Conservation (phyloP, 2,797 vertebrate genomes). For the Octomys mimax region DNA sequence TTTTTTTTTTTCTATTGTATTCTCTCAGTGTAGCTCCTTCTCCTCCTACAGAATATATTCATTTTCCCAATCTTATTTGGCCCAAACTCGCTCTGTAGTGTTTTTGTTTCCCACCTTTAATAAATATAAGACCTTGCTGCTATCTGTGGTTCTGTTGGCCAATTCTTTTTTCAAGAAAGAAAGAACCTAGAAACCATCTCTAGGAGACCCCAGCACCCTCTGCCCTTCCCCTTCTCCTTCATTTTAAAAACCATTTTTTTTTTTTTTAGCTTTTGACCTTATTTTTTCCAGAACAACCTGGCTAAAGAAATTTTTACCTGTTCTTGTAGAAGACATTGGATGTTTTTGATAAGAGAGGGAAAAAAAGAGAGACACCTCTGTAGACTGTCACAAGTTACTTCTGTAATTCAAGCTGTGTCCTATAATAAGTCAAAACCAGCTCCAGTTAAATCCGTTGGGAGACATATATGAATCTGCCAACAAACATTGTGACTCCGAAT, state of each 20-base stretch:
- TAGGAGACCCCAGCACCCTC: background rate
- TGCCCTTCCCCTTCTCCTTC: background rate
- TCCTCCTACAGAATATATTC: background rate
- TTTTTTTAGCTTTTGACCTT: background rate
- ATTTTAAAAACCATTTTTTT: background rate
- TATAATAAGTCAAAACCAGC: slow-evolving; percentile 59
- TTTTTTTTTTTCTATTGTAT: too few species aligned
- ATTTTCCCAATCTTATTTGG: background rate
- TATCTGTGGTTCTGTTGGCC: background rate
- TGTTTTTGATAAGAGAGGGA: slow-evolving; percentile 21
- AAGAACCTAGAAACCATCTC: background rate
- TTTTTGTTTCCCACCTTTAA: too few species aligned
- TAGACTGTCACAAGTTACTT: slow-evolving; percentile 15
- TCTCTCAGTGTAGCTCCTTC: background rate
- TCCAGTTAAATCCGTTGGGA: slow-evolving; percentile 36
- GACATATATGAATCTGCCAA: slow-evolving; percentile 26
- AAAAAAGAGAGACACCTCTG: slow-evolving; percentile 3
- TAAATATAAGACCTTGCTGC: background rate
- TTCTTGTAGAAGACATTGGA: slow-evolving; percentile 11
- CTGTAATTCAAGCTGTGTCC: slow-evolving; percentile 53
- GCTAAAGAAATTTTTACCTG: background rate
- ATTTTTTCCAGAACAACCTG: background rate
- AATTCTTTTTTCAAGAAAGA: background rate
- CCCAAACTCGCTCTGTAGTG: background rate
- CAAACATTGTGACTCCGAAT: slow-evolving; percentile 50